Evolutionary conservation across 2,797 vertebrate species (phyloP).

Genomic region (Natrix natrix): DNA sequence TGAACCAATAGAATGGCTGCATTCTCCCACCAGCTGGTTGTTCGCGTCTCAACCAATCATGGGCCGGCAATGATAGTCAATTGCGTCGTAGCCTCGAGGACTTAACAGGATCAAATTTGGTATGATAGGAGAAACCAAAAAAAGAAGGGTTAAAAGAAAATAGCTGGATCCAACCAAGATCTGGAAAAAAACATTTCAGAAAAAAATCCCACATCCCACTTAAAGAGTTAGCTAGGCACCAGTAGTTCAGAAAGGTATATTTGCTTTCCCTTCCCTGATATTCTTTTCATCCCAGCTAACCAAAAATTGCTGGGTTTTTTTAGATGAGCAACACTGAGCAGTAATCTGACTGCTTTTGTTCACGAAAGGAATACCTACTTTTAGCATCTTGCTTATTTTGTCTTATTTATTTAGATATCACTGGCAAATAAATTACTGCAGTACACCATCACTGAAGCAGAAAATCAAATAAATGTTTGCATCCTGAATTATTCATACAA

Average conservation of each 20-base stretch:
- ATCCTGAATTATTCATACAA: slow-evolving; percentile 35
- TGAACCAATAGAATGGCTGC: too few species aligned
- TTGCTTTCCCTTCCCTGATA: not conserved
- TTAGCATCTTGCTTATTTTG: not conserved
- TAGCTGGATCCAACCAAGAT: not conserved
- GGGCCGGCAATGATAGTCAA: too few species aligned
- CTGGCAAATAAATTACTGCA: not conserved
- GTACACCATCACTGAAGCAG: not conserved
- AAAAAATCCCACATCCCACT: not conserved
- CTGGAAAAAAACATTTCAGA: not conserved
- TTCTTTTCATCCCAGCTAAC: not conserved
- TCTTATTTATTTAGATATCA: not conserved
- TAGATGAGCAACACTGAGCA: not conserved
- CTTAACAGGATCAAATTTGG: too few species aligned
- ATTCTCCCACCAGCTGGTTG: too few species aligned
- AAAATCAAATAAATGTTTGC: not conserved
- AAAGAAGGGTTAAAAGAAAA: not conserved
- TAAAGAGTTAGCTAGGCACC: not conserved
- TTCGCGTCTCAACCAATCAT: too few species aligned
- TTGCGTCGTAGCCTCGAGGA: too few species aligned
- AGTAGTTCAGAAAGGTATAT: not conserved
- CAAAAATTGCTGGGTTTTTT: not conserved
- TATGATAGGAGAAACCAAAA: not conserved
- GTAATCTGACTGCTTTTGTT: not conserved
- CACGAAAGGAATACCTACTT: not conserved